phyloP scores from a whole-genome alignment of 2,888 invertebrate genomes.

The Liopterus haemorrhoidalis region DNA sequence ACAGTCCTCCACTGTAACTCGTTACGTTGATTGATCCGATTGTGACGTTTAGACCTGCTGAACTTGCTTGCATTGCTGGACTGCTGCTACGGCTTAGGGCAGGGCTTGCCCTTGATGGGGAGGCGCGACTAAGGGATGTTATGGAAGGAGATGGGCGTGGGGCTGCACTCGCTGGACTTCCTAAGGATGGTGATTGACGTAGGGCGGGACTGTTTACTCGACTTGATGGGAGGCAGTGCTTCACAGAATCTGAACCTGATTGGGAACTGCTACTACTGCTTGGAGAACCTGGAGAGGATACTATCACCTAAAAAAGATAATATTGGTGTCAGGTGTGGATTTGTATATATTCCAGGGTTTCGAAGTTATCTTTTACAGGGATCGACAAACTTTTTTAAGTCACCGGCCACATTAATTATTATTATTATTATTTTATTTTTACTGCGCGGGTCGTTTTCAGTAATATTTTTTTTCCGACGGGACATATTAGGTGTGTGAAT shows the following conservation, averaged over 20 bases:
- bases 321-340: too few species aligned
- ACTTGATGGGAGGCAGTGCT: conserved; percentile 50
- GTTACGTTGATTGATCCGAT: too few species aligned
- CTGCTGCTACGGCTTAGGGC: conserved; percentile 39
- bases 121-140: conserved; percentile 44
- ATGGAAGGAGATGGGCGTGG: conserved; percentile 36
- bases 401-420: too few species aligned
- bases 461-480: too few species aligned
- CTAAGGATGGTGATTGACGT: conserved; percentile 38
- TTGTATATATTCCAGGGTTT: too few species aligned
- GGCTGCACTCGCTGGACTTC: conserved; percentile 18
- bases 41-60: conserved; percentile 58
- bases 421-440: too few species aligned
- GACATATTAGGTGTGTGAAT: too few species aligned
- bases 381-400: too few species aligned
- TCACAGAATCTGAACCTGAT: conserved; percentile 71
- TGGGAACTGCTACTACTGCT: conserved; percentile 79
- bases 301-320: conserved; percentile 51
- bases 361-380: too few species aligned
- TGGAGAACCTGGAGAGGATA: conserved; percentile 78
- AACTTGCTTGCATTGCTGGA: conserved; percentile 51
- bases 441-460: too few species aligned
- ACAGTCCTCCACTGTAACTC: too few species aligned
- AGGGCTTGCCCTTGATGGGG: conserved; percentile 42
- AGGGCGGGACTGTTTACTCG: conserved; percentile 45